Conservation (phyloP, 2,888 invertebrate genomes). For the Andrena hattorfiana region DNA sequence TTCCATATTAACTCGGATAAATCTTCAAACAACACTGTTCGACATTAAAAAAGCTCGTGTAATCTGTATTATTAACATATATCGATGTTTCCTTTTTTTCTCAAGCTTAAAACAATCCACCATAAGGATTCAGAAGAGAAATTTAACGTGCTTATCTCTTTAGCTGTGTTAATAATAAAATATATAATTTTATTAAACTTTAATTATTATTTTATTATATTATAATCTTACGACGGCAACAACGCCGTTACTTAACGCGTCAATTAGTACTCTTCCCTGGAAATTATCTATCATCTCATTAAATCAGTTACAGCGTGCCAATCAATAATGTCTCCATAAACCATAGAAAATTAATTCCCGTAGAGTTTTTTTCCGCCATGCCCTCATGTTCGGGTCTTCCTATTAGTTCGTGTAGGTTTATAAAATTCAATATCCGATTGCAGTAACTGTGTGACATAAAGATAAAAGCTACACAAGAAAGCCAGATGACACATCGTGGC, state of each 20-base stretch:
- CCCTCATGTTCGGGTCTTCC: not conserved
- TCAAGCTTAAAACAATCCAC: not conserved
- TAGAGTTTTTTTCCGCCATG: not conserved
- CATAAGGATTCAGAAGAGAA: not conserved
- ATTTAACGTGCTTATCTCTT: not conserved
- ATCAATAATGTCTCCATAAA: not conserved
- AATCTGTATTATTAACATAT: too few species aligned
- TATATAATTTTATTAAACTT: not conserved
- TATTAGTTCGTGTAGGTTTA: not conserved
- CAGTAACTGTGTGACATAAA: not conserved
- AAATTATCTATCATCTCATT: not conserved
- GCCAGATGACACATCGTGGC: constrained; percentile 9
- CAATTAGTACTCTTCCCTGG: not conserved
- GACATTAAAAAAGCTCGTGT: not conserved
- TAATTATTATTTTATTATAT: not conserved
- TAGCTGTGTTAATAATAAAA: not conserved
- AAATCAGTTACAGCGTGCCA: not conserved
- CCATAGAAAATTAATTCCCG: not conserved
- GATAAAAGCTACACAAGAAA: not conserved
- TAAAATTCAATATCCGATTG: too few species aligned
- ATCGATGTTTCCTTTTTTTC: too few species aligned
- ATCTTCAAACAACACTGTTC: not conserved
- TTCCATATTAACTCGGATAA: not conserved
- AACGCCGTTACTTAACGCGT: not conserved
- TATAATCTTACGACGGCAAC: not conserved